phyloP scores from a whole-genome alignment of 2,888 invertebrate genomes.

The Trachelus tabidus region DNA sequence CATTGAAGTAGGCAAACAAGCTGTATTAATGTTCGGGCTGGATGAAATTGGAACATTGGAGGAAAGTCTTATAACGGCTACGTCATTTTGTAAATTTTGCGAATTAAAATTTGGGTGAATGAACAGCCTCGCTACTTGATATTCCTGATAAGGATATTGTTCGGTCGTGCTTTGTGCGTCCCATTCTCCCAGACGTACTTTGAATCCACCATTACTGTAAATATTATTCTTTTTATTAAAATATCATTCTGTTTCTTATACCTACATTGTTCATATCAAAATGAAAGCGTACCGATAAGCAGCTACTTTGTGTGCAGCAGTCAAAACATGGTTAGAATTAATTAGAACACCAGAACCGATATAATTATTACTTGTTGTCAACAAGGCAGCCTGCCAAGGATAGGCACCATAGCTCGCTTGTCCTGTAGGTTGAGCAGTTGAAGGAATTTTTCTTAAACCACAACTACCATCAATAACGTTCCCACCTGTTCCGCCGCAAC shows the following conservation, averaged over 20 bases:
- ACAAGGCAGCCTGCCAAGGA: conserved; percentile 56
- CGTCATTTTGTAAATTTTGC: conserved; percentile 81
- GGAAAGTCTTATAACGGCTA: conserved; percentile 81
- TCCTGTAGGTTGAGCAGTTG: conserved; percentile 33
- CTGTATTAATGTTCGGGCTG: conserved; percentile 66
- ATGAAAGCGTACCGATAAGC: conserved; percentile 50
- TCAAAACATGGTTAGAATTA: conserved; percentile 63
- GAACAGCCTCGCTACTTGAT: conserved; percentile 70
- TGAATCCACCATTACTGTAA: conserved; percentile 64
- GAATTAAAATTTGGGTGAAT: conserved; percentile 77
- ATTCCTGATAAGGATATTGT: conserved; percentile 75
- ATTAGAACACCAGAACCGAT: conserved; percentile 61
- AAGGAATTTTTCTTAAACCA: conserved; percentile 47
- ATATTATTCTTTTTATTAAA: neutral
- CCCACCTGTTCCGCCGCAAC: conserved; percentile 32
- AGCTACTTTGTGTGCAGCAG: conserved; percentile 68
- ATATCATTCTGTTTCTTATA: neutral
- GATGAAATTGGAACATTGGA: conserved; percentile 54
- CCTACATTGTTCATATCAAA: neutral
- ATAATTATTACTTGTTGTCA: conserved; percentile 37
- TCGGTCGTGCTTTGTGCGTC: conserved; percentile 75
- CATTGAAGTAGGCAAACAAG: conserved; percentile 65
- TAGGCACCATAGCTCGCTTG: conserved; percentile 53
- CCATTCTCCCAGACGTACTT: conserved; percentile 82
- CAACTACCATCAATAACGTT: conserved; percentile 34